Conservation (phyloP, 2,113 vertebrate genomes). For the Dipodomys merriami region DNA sequence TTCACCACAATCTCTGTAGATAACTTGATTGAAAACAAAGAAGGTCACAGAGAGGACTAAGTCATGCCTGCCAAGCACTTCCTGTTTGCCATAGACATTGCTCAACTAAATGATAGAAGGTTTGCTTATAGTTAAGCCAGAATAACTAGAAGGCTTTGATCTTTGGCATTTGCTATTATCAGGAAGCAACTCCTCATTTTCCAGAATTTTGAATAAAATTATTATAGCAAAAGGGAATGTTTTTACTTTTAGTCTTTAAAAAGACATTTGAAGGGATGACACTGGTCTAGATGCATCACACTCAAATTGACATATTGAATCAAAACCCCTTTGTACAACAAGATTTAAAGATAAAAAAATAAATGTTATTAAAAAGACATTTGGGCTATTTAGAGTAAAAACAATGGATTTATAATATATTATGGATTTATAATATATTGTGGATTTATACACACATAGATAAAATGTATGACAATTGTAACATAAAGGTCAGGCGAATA, state of each 20-base stretch:
- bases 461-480: not conserved
- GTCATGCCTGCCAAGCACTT: not conserved
- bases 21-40: conserved; percentile 15
- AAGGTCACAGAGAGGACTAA: not conserved
- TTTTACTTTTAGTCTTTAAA: not conserved
- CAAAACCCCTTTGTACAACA: no score
- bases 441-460: not conserved
- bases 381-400: conserved; percentile 20
- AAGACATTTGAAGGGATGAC: no score
- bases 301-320: no score
- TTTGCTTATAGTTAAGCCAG: not conserved
- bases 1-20: not conserved
- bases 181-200: not conserved
- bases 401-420: not conserved
- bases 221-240: not conserved
- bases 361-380: not conserved
- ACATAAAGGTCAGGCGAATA: not conserved
- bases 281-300: no score
- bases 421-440: not conserved
- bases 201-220: conserved; percentile 35
- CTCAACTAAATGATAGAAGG: not conserved
- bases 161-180: not conserved
- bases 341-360: no score
- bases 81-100: not conserved
- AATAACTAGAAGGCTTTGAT: not conserved